These are phyloP conservation scores for Sinotaia quadrata DNA, from an alignment of 2,888 invertebrate species.

Conservation along the genomic window DNA sequence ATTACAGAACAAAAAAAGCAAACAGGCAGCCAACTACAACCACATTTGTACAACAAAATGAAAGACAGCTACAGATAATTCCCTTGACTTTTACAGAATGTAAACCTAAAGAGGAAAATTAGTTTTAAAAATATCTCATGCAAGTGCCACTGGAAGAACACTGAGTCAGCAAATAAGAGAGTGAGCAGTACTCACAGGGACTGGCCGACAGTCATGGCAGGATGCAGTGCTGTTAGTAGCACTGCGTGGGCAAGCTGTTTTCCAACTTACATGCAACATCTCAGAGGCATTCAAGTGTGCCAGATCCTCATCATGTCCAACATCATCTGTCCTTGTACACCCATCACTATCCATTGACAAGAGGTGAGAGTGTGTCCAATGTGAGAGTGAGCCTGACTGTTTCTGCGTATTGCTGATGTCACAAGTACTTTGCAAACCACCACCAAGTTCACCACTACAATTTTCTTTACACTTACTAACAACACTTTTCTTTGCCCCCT, in stretches of 20 bases:
- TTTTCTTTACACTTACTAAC: conserved; percentile 3
- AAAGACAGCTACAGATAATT: too few relatives aligned
- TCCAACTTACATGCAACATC: conserved; percentile 64
- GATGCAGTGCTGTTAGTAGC: conserved; percentile 39
- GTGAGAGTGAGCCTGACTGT: background rate
- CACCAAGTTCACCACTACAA: background rate
- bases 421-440: background rate
- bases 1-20: too few relatives aligned
- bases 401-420: too few relatives aligned
- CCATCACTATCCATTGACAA: background rate
- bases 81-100: too few relatives aligned
- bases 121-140: too few relatives aligned
- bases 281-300: conserved; percentile 52
- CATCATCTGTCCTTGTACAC: background rate
- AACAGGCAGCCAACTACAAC: too few relatives aligned
- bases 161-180: background rate
- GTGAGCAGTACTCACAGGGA: conserved; percentile 53
- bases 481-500: background rate
- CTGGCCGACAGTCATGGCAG: conserved; percentile 53
- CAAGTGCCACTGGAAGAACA: too few relatives aligned
- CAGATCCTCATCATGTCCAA: conserved; percentile 18
- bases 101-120: too few relatives aligned
- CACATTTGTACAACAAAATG: too few relatives aligned
- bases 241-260: conserved; percentile 43
- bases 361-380: background rate